phyloP scores from a whole-genome alignment of 2,888 invertebrate species.

The Chrysolina americana region DNA sequence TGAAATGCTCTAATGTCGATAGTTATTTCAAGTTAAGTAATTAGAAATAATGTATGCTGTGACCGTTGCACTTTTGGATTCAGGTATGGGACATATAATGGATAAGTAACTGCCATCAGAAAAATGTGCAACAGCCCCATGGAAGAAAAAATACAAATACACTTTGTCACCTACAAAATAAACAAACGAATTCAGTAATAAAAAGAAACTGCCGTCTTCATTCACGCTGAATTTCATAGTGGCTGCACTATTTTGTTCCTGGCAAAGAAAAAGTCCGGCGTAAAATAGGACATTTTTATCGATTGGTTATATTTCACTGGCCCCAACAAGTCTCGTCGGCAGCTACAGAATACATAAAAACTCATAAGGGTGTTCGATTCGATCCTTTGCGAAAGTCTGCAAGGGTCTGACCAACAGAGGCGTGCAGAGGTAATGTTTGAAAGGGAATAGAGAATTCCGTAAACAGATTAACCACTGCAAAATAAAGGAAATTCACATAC shows the following conservation, averaged over 20 bases:
- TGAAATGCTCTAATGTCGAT: too few species aligned
- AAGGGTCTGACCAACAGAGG: neutral
- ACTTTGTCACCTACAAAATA: neutral
- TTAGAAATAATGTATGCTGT: too few species aligned
- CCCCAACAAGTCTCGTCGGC: slow-evolving; percentile 34
- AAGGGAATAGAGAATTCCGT: neutral
- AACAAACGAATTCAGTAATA: neutral
- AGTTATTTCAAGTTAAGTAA: too few species aligned
- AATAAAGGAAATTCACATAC: neutral
- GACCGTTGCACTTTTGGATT: too few species aligned
- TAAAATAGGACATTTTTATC: slow-evolving; percentile 26
- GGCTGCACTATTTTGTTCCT: slow-evolving; percentile 4
- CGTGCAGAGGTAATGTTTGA: neutral
- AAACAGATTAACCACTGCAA: neutral
- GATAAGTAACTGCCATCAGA: too few species aligned
- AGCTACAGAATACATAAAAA: slow-evolving; percentile 28
- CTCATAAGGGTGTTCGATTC: slow-evolving; percentile 2
- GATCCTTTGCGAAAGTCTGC: slow-evolving; percentile 8
- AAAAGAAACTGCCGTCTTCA: neutral
- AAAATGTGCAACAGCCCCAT: neutral
- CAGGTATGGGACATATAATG: too few species aligned
- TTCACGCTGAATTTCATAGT: slow-evolving; percentile 9
- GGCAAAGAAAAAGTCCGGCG: slow-evolving; percentile 13
- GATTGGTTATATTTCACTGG: slow-evolving; percentile 27
- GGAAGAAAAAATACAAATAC: neutral